phyloP scores from a whole-genome alignment of 2,888 invertebrate genomes.

The Slavum lentiscoides region DNA sequence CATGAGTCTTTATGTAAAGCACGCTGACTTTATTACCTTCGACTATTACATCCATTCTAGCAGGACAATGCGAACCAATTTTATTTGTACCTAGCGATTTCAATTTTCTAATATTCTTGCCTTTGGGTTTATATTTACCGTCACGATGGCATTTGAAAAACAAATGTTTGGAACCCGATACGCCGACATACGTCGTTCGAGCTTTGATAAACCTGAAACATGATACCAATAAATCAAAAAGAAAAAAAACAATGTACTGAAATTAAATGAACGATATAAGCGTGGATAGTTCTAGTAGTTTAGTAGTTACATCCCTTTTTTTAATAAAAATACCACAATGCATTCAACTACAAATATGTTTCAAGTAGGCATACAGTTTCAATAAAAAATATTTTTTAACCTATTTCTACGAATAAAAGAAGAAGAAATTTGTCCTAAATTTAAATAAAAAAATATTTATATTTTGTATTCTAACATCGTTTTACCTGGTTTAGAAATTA shows the following conservation, averaged over 20 bases:
- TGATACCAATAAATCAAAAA: not conserved
- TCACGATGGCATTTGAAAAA: constrained; percentile 56
- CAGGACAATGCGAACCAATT: constrained; percentile 57
- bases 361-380: too few relatives aligned
- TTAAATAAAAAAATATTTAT: too few relatives aligned
- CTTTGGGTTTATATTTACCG: constrained; percentile 55
- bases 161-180: constrained; percentile 55
- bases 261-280: not conserved
- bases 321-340: too few relatives aligned
- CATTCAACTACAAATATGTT: too few relatives aligned
- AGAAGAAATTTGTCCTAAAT: too few relatives aligned
- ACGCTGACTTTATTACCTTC: constrained; percentile 54
- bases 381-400: too few relatives aligned
- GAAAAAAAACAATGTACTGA: not conserved
- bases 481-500: too few relatives aligned
- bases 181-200: constrained; percentile 53
- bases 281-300: too few relatives aligned
- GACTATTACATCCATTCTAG: constrained; percentile 55
- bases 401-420: too few relatives aligned
- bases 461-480: too few relatives aligned
- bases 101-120: constrained; percentile 55
- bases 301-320: too few relatives aligned
- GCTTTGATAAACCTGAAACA: constrained; percentile 55
- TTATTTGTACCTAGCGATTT: constrained; percentile 56
- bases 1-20: constrained; percentile 56